phyloP scores from a whole-genome alignment of 2,888 invertebrate species.

The Dolichopus griseipennis region DNA sequence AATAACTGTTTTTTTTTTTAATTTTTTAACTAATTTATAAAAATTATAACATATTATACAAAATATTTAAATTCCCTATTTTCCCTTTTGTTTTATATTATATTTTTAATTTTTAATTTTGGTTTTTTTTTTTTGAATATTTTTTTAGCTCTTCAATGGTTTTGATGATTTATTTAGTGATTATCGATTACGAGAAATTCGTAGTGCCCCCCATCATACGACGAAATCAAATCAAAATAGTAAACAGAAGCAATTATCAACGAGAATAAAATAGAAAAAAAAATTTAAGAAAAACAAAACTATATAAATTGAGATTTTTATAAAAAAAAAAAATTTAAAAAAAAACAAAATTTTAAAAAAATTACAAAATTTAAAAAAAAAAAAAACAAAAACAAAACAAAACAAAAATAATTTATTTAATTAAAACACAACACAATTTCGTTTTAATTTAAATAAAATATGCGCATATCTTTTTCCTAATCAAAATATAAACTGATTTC shows the following conservation, averaged over 20 bases:
- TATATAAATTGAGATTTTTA: too few species aligned
- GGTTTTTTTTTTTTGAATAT: too few species aligned
- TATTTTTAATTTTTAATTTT: too few species aligned
- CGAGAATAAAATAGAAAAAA: conserved; percentile 15
- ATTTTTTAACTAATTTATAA: too few species aligned
- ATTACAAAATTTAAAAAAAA: background rate
- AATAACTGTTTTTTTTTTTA: too few species aligned
- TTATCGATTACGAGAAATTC: conserved; percentile 31
- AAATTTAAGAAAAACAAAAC: conserved; percentile 4
- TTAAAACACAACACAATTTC: background rate
- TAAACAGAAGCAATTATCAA: conserved; percentile 14
- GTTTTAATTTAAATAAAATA: conserved; percentile 4
- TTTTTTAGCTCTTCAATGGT: conserved; percentile 35
- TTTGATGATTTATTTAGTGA: conserved; percentile 37
- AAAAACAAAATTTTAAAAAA: background rate
- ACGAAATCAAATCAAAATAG: background rate
- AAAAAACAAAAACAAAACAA: background rate
- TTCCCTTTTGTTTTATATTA: too few species aligned
- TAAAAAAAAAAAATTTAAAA: too few species aligned
- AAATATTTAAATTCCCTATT: too few species aligned
- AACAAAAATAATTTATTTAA: background rate
- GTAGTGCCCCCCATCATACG: conserved; percentile 14
- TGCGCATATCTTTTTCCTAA: conserved; percentile 5
- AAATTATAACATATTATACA: too few species aligned
- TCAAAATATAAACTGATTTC: background rate